These are phyloP conservation scores for Steinernema khuongi DNA, from an alignment of 1,140 invertebrate species.

Conservation along the genomic window DNA sequence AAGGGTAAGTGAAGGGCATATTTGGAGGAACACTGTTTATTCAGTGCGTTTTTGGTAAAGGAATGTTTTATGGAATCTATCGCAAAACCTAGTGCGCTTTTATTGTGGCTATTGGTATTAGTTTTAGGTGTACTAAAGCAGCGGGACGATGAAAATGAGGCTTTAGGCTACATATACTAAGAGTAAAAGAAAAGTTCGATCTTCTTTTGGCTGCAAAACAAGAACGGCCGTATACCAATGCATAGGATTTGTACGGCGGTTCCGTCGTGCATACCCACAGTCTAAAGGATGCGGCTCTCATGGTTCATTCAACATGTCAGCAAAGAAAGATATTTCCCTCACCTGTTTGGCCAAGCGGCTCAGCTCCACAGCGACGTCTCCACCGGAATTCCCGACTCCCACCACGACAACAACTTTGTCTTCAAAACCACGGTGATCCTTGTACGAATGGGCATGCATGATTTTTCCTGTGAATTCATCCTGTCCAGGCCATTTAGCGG, in stretches of 20 bases:
- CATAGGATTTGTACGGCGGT: not conserved
- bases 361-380: slow-evolving; percentile 62
- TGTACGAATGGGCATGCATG: slow-evolving; percentile 61
- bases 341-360: slow-evolving; percentile 56
- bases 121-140: too few relatives aligned
- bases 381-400: slow-evolving; percentile 63
- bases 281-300: not conserved
- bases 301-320: not conserved
- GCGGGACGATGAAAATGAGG: not conserved
- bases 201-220: slow-evolving; percentile 12
- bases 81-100: too few relatives aligned
- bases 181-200: not conserved
- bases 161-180: not conserved
- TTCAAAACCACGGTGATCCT: slow-evolving; percentile 53
- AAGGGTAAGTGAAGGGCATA: too few relatives aligned
- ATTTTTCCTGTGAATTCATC: slow-evolving; percentile 60
- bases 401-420: slow-evolving; percentile 60
- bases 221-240: not conserved
- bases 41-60: too few relatives aligned
- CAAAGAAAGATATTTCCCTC: slow-evolving; percentile 36
- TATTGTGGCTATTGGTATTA: too few relatives aligned
- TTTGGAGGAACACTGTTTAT: too few relatives aligned
- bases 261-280: not conserved
- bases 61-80: too few relatives aligned
- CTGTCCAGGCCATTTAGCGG: slow-evolving; percentile 43